Evolutionary conservation across 2,113 vertebrate genomes (phyloP), one percentile per base, ranked within the genome.

Genomic region (Conger conger): DNA sequence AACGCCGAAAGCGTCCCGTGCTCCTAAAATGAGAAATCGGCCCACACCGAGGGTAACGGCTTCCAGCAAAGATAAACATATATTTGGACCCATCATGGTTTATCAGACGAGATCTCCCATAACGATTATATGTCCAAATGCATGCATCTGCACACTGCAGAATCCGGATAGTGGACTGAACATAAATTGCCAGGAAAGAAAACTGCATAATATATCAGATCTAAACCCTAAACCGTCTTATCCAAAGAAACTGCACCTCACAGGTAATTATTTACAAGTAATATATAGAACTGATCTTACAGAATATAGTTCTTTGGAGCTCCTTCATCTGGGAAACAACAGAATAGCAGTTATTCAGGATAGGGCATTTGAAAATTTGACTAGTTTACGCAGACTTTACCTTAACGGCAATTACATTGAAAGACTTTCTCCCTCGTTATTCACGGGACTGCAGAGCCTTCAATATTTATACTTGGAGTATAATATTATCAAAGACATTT

Each of bases 11-110:
- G 95, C 97, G 63, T 97, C 97, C 82, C 95, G 98, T 17, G 96
- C 98, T 0, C 97, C 98, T 81, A 99, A 98, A 93, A 97, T 95
- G 81, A 96, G 97, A 90, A 97, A 97, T 89, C 96, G 97, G 18
- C 96, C 98, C 36, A 99, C 98, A 0, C 96, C 97, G 3, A 95
- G 97, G 83, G 95, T 98, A 73, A 96, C 96, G 60, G 33, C 76
- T 5, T 95, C 96, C 0, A 95, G 96, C 0, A 98, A 97, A 92
- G 97, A 98, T 93, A 96, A 96, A 76, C 97, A 99, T 80, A 98
- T 98, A 85, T 99, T 99, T 4, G 98, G 98, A 80, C 98, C 98
- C 0, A 99, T 99, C 79, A 99, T 99, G 98, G 98, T 99, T 87
- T 99, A 99, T 91, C 98, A 99, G 91, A 99, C 98, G 3, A 95